These are phyloP conservation scores for Agriotes lineatus DNA, from an alignment of 2,888 invertebrate species.

Conservation along the genomic window DNA sequence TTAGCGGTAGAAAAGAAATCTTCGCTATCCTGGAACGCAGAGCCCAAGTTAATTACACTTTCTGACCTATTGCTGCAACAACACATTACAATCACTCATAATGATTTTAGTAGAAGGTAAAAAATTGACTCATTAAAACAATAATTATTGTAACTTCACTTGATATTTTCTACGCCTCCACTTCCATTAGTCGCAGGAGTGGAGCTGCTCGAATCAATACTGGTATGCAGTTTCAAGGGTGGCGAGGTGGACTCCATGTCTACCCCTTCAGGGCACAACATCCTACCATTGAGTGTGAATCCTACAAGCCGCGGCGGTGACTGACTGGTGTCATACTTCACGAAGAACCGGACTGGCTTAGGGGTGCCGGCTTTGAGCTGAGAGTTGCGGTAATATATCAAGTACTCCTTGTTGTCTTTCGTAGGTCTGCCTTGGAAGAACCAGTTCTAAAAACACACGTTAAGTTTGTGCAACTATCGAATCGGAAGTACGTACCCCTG, in stretches of 20 bases:
- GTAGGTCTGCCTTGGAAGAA: slow-evolving; percentile 70
- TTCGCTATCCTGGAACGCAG: too few relatives aligned
- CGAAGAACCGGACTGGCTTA: slow-evolving; percentile 71
- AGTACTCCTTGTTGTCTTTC: slow-evolving; percentile 70
- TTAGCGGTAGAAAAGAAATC: slow-evolving; percentile 46
- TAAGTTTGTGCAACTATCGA: too few relatives aligned
- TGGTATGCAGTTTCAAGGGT: slow-evolving; percentile 41
- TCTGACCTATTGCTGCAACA: too few relatives aligned
- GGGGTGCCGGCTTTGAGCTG: slow-evolving; percentile 71
- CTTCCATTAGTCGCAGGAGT: too few relatives aligned
- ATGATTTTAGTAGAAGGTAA: too few relatives aligned
- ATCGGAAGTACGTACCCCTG: slow-evolving; percentile 41
- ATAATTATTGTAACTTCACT: too few relatives aligned
- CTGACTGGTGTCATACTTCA: slow-evolving; percentile 69
- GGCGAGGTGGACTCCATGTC: slow-evolving; percentile 25
- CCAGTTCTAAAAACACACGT: slow-evolving; percentile 67
- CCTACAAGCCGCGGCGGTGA: slow-evolving; percentile 67
- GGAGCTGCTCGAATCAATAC: too few relatives aligned
- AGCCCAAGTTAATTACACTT: too few relatives aligned
- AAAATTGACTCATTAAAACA: too few relatives aligned
- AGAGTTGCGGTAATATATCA: slow-evolving; percentile 70
- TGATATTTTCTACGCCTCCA: too few relatives aligned
- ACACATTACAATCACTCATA: too few relatives aligned
- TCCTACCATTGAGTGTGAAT: slow-evolving; percentile 71
- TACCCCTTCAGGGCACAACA: slow-evolving; percentile 68